Base-by-base conservation (phyloP, 2,797 vertebrate genomes). In the Lutjanus argentimaculatus region DNA sequence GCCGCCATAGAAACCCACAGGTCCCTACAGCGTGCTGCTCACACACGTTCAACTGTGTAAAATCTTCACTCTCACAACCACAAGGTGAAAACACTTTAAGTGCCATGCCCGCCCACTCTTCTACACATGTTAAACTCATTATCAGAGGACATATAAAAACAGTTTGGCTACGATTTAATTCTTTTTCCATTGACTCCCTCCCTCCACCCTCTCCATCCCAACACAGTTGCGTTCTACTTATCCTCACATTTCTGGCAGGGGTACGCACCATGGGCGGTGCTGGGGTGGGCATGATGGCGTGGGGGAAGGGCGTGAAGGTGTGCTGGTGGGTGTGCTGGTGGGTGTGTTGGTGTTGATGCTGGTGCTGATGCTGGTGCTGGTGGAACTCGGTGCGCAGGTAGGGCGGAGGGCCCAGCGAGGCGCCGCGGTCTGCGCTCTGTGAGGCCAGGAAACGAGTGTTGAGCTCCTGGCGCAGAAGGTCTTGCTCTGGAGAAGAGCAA, bases 301-400 rank as follows among this genome's bases (percentile, higher is more conserved):
- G 97, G 71, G 97, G 97, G 91, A 99, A 99, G 67, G 98, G 98
- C 13, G 98, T 99, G 96, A 99, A 99, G 94, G 98, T 99, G 94
- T 99, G 98, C 96, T 99, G 98, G 96, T 99, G 99, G 21, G 98
- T 99, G 96, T 99, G 98, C 94, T 99, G 98, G 94, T 99, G 98
- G 11, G 97, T 99, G 96, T 99, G 98, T 95, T 99, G 98, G 95
- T 99, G 98, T 94, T 98, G 97, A 87, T 99, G 98, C 91, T 96
- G 96, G 68, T 96, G 96, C 92, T 98, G 98, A 77, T 98, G 97
- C 85, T 98, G 97, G 64, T 99, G 98, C 92, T 99, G 98, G 94
- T 99, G 98, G 95, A 99, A 99, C 96, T 99, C 98, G 0, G 98
- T 99, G 93, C 98, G 97, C 95, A 99, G 96, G 97, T 98, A 99